Percentiles rank a stretch among this genome's conserved stretches.
Evolutionary conservation across 2,797 vertebrate species (phyloP).

Genomic region (Cottoperca gobio): DNA sequence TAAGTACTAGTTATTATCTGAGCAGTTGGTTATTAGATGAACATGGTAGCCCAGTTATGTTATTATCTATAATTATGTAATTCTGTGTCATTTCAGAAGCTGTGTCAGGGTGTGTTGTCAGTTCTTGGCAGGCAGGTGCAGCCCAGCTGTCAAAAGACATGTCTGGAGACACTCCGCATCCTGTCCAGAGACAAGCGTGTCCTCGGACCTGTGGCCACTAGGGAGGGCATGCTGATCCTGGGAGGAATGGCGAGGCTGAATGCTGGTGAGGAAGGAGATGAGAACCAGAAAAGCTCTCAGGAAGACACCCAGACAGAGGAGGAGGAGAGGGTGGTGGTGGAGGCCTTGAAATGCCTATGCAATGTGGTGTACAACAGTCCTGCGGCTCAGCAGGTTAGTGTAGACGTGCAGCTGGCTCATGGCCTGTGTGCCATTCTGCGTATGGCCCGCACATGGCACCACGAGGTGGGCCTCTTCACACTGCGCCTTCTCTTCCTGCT

Average conservation of each 20-base stretch:
- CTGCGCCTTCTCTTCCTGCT: constrained; percentile 96
- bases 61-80: not conserved
- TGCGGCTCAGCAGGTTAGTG: constrained; percentile 92
- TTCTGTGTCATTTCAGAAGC: constrained; percentile 82
- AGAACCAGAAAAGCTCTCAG: constrained; percentile 71
- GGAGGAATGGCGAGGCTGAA: constrained; percentile 87
- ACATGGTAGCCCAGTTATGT: not conserved
- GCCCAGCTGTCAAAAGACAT: constrained; percentile 90
- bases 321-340: constrained; percentile 90
- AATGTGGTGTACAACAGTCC: constrained; percentile 96
- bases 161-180: constrained; percentile 96
- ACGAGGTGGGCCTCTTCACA: constrained; percentile 94
- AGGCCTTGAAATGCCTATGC: constrained; percentile 98
- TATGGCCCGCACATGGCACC: constrained; percentile 81
- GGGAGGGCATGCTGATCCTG: constrained; percentile 92
- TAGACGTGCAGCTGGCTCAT: constrained; percentile 91
- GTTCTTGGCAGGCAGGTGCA: constrained; percentile 87
- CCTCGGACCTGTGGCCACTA: constrained; percentile 93
- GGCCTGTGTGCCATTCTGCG: constrained; percentile 90
- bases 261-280: constrained; percentile 74
- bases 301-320: constrained; percentile 79
- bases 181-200: constrained; percentile 96
- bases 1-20: constrained; percentile 74
- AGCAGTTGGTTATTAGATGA: not conserved
- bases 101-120: constrained; percentile 91